phyloP scores from a whole-genome alignment of 1,140 invertebrate genomes.

The Medauroidea extradentata region DNA sequence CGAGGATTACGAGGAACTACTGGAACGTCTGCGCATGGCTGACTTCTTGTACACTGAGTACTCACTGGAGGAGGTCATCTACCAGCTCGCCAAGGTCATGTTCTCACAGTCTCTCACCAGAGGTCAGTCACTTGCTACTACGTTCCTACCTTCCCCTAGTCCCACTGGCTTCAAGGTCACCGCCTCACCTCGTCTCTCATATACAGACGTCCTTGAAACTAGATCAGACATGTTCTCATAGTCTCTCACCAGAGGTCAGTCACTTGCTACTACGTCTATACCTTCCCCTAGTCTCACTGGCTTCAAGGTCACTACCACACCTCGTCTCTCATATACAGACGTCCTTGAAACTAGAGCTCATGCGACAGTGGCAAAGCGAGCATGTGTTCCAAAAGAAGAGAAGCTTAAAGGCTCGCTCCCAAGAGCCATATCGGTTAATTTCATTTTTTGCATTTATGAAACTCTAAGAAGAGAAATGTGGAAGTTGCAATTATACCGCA shows the following conservation, averaged over 20 bases:
- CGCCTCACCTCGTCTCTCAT: too few relatives aligned
- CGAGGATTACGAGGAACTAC: slow-evolving; percentile 52
- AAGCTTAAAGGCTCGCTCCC: too few relatives aligned
- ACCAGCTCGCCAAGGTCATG: slow-evolving; percentile 71
- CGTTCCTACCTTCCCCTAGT: background rate
- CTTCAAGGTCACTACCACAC: background rate
- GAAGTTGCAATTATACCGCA: too few relatives aligned
- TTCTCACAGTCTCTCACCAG: slow-evolving; percentile 62
- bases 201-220: too few relatives aligned
- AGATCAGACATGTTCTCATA: slow-evolving; percentile 72
- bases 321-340: too few relatives aligned
- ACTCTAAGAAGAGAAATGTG: too few relatives aligned
- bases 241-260: slow-evolving; percentile 53
- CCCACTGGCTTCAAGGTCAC: background rate
- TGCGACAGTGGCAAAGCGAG: too few relatives aligned
- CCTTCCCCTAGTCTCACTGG: background rate
- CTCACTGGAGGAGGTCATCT: slow-evolving; percentile 68
- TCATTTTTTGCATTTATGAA: too few relatives aligned
- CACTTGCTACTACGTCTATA: background rate
- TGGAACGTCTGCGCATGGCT: slow-evolving; percentile 54
- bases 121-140: slow-evolving; percentile 36
- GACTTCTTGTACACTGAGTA: slow-evolving; percentile 66
- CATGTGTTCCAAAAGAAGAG: too few relatives aligned
- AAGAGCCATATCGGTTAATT: too few relatives aligned
- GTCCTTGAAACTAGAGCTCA: too few relatives aligned